Base-by-base conservation (phyloP, 2,113 vertebrate genomes). In the Xenus cinereus region DNA sequence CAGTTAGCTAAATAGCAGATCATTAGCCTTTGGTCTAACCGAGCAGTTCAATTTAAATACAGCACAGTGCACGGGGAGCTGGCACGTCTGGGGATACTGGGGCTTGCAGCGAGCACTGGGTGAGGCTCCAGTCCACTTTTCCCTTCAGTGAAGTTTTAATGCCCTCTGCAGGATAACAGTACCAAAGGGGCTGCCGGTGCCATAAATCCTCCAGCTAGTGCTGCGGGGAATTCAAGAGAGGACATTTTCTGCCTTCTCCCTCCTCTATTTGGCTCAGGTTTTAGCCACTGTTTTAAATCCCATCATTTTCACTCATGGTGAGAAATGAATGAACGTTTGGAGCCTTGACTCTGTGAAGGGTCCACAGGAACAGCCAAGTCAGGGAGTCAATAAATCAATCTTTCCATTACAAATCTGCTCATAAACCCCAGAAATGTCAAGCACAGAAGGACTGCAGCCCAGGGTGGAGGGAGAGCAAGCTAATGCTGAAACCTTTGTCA, bases 161-260 rank as follows among this genome's bases (percentile, higher is more conserved):
- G 96, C 96, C 97, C 94, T 94, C 96, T 97, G 90, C 93, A 97
- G 96, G 87, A 83, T 71, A 91, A 76, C 28, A 8, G 74, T 43
- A 89, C 89, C 94, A 83, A 32, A 84, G 83, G 80, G 76, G 82
- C 74, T 73, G 35, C 67, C 86, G 48, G 35, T 39, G 59, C 37
- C 4, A 1, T 66, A 87, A 93, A 86, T 80, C 60, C 57, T 83
- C 48, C 30, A 30, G 1, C 8, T 28, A 60, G 30, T 15, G 45
- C 62, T 50, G 41, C 2, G 20, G 28, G 27, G 59, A 82, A 87
- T 46, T 85, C 18, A 26, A 50, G 28, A 67, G n/a, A 56, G 24
- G 23, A 13, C 39, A 59, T 83, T 48, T 90, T 21, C 54, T 87
- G 37, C 68, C n/a, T 43, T 76, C 46, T 46, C 63, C 41, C 22